These are phyloP conservation scores for Porphyrio hochstetteri DNA, from an alignment of 2,113 vertebrate species.

Conservation along the genomic window DNA sequence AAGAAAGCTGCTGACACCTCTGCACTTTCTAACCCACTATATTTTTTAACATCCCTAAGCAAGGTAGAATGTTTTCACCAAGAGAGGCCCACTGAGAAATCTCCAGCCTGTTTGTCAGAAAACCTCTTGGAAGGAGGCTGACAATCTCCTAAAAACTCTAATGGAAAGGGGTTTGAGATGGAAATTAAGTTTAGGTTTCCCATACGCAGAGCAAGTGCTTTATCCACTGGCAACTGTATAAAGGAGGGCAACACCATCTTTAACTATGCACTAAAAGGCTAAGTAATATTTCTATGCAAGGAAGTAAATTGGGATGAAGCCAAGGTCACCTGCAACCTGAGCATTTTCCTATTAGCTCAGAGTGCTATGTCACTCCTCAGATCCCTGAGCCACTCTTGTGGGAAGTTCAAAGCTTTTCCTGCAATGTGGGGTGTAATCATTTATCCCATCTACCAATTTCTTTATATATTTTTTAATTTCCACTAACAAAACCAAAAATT, in stretches of 20 bases:
- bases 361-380: background rate
- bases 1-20: background rate
- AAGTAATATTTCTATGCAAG: background rate
- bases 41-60: background rate
- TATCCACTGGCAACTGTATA: background rate
- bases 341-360: background rate
- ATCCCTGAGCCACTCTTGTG: background rate
- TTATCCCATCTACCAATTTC: background rate
- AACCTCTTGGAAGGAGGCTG: background rate
- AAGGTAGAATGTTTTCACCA: background rate
- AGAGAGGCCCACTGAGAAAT: background rate
- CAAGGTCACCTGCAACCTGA: background rate
- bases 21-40: background rate
- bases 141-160: background rate
- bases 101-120: background rate
- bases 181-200: background rate
- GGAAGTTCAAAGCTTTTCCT: background rate
- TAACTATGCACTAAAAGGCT: background rate
- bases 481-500: background rate
- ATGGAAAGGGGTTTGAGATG: background rate
- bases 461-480: background rate
- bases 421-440: background rate
- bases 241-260: background rate
- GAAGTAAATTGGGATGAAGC: fast-evolving
- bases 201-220: background rate